phyloP scores from a whole-genome alignment of 2,113 vertebrate genomes.

The Galemys pyrenaicus region DNA sequence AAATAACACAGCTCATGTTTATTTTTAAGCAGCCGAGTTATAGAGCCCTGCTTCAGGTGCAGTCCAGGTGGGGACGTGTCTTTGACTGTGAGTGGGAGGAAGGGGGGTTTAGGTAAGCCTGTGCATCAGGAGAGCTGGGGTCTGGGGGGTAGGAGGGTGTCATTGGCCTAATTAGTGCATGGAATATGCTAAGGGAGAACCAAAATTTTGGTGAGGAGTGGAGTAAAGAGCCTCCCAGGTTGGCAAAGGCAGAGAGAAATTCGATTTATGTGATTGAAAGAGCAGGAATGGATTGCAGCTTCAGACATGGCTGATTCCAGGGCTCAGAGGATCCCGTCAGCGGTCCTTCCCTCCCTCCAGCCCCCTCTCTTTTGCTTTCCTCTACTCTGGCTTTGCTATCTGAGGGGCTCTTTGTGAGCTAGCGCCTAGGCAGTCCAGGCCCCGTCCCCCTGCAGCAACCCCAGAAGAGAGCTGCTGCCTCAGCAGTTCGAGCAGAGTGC shows the following conservation, averaged over 20 bases:
- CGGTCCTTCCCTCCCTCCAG: not conserved
- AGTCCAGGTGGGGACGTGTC: not conserved
- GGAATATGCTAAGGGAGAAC: not conserved
- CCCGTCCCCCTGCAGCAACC: not conserved
- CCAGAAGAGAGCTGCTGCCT: not conserved
- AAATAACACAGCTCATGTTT: constrained; percentile 4
- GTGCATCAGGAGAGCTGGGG: not conserved
- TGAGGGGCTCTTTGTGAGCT: not conserved
- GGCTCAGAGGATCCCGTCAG: not conserved
- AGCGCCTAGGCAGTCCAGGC: not conserved
- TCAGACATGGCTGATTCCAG: not conserved
- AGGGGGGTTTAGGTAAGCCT: not conserved
- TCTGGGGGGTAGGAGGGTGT: too few species aligned
- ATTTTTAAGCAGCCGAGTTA: constrained; percentile 65
- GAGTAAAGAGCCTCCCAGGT: not conserved
- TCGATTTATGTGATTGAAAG: not conserved
- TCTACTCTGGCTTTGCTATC: not conserved
- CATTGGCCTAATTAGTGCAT: not conserved
- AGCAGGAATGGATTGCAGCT: not conserved
- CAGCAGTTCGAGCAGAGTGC: not conserved
- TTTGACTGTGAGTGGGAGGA: not conserved
- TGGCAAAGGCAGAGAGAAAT: not conserved
- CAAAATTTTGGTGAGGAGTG: not conserved
- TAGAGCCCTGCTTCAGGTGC: constrained; percentile 28
- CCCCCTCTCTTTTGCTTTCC: not conserved